Base-by-base conservation (phyloP, 1,140 invertebrate genomes). In the Penaeus japonicus region DNA sequence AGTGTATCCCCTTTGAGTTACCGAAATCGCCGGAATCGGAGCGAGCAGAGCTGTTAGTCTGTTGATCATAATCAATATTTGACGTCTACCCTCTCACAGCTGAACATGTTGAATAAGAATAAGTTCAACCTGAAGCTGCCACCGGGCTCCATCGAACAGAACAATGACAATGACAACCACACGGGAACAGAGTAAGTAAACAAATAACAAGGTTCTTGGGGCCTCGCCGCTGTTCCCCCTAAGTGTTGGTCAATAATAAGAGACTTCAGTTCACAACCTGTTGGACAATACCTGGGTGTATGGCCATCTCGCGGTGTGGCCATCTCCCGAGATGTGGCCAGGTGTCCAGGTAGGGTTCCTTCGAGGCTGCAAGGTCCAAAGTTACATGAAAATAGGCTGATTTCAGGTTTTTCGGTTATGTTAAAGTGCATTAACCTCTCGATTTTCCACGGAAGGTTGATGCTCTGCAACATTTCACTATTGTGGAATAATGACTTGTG, bases 111-210 rank as follows among this genome's bases (percentile, higher is more conserved):
- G 96, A 97, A 96, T 91, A 98, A 98, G 93, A 98, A 98, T 93
- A 98, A 98, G 94, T 94, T 98, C 91, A 98, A 98, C 92, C 93
- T 98, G 92, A 98, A 96, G 91, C 94, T 98, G 92, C 97, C 97
- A 91, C 96, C 96, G 91, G 96, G 96, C 91, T 96, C 96, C 87
- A 96, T 97, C 90, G 96, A 90, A 27, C 86, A 97, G 92, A 94
- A 95, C 65, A 94, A 93, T 79, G 94, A 95, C 91, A 94, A 95
- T 91, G 93, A 95, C n/a, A 95, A 95, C 73, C 95, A 96, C 84
- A 93, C 93, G 55, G 93, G 93, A 85, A 95, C 95, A 89, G 95
- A 95, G 91, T 95, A 95, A 92, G 89, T 84, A 10, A 27, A 30
- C 22, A 12, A 20, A 39, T 78, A 24, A 30, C 30, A 80, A 12